Evolutionary conservation across 2,888 invertebrate genomes (phyloP).

Genomic region (Drosophila mettleri): DNA sequence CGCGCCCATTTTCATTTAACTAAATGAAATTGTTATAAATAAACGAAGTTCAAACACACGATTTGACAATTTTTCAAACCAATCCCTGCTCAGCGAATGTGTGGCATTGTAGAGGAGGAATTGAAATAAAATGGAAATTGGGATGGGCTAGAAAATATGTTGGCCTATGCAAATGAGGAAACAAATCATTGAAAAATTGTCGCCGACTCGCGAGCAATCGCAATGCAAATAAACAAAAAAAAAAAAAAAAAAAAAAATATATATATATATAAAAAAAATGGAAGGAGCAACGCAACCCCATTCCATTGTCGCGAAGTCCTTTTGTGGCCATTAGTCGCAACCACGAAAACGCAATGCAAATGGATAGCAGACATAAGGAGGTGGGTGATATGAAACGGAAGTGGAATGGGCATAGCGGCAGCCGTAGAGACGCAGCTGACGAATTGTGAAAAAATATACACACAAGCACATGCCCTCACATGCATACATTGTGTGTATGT

Average conservation of each 20-base stretch:
- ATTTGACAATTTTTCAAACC: conserved; percentile 54
- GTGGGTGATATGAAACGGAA: neutral
- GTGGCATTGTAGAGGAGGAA: neutral
- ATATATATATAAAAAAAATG: neutral
- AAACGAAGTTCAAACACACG: conserved; percentile 45
- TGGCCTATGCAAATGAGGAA: conserved; percentile 81
- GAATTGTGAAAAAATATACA: conserved; percentile 73
- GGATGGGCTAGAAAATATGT: conserved; percentile 56
- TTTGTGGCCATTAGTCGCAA: conserved; percentile 68
- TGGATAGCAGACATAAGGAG: conserved; percentile 21
- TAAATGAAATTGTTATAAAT: conserved; percentile 52
- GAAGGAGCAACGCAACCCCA: conserved; percentile 6
- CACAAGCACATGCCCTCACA: conserved; percentile 34
- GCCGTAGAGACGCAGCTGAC: conserved; percentile 74
- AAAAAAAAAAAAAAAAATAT: neutral
- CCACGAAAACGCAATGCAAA: conserved; percentile 74
- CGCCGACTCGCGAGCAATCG: conserved; percentile 63
- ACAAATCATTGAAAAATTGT: conserved; percentile 84
- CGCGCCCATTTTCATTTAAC: conserved; percentile 47
- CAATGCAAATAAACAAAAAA: conserved; percentile 36
- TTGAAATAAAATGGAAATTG: conserved; percentile 6
- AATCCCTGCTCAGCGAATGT: neutral
- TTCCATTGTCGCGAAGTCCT: neutral
- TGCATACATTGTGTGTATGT: conserved; percentile 9
- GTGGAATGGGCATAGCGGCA: conserved; percentile 1